Conservation (phyloP, 1,140 invertebrate genomes). For the Copidosoma floridanum region DNA sequence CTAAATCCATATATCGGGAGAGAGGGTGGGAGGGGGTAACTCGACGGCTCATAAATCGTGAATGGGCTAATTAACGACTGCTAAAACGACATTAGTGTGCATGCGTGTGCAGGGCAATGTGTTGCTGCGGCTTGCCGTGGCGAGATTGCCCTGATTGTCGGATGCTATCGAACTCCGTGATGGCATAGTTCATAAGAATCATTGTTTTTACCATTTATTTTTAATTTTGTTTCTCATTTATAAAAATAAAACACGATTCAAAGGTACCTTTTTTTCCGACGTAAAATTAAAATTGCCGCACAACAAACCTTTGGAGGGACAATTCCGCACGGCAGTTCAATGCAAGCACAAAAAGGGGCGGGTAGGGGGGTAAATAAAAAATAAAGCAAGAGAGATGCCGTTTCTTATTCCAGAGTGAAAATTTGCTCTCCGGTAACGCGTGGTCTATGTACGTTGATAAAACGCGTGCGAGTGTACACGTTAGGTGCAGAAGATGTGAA, state of each 20-base stretch:
- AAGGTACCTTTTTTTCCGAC: no score
- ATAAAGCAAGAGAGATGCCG: neutral
- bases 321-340: neutral
- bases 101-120: no score
- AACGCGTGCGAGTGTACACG: no score
- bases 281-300: no score
- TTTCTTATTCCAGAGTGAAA: neutral
- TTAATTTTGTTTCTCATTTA: no score
- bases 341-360: neutral
- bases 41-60: conserved; percentile 16
- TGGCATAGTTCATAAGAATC: neutral
- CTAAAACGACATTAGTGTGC: neutral
- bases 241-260: no score
- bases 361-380: neutral
- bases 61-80: conserved; percentile 6
- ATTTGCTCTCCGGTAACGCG: neutral
- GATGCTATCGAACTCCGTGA: neutral
- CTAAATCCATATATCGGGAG: neutral
- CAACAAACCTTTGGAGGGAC: no score
- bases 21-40: no score
- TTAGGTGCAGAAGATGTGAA: conserved; percentile 1
- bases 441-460: no score
- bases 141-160: no score
- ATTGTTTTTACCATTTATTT: neutral
- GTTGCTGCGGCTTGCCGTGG: no score